Base-by-base conservation (phyloP, 2,797 vertebrate genomes). In the Oreochromis mossambicus region DNA sequence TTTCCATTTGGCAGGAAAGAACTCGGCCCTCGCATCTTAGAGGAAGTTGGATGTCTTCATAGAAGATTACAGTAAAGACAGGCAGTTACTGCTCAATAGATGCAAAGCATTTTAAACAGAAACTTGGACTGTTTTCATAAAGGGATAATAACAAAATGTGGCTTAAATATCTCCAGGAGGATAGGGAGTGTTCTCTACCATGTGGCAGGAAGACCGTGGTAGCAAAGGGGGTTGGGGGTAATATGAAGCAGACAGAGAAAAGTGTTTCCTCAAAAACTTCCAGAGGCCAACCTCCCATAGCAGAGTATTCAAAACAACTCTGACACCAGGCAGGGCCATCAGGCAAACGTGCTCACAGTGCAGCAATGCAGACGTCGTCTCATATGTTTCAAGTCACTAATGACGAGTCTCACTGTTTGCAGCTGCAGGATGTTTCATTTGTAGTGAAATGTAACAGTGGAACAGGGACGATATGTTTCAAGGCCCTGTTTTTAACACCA, bases 151-250 rank as follows among this genome's bases (percentile, higher is more conserved):
- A 87, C 70, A 86, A 88, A 87, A 83, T 21, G 17, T 68, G 84
- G 56, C 73, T 43, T 32, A 81, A 76, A 89, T 61, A 43, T 91
- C 87, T 88, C 48, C n/a, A 63, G 15, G 55, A 83, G 86, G 84
- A 87, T 7, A 43, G 70, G 50, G 17, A 87, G 78, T 34, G 50
- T 78, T 55, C 54, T 86, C 19, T 80, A 87, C 82, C 52, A 93
- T 85, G 88, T 93, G 91, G 92, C 89, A 94, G 87, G 86, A 89
- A 89, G 46, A 15, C 73, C 50, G 50, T 77, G 84, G 82, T 63
- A 58, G 50, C 17, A 66, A 78, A 48, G n/a, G 83, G 19, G 76
- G n/a, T n/a, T 13, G 58, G 52, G 58, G 38, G 52, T 41, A 56
- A 12, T 8, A 13, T 38, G 32, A 29, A 43, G 41, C 4, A 68